Base-by-base conservation (phyloP, 2,888 invertebrate genomes). In the Deilephila porcellus region DNA sequence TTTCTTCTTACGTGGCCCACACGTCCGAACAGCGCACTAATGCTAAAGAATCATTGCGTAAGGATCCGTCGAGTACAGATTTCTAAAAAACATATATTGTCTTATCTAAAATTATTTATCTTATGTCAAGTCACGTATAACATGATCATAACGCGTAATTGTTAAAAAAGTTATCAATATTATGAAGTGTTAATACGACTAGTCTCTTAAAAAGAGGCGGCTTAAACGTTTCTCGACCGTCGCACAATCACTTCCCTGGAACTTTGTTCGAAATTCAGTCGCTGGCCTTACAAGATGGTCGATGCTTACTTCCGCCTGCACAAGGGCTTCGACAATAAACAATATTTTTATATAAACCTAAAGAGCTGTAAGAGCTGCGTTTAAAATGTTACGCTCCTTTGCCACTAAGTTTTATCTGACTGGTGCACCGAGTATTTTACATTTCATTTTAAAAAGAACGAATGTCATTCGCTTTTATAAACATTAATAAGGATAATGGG, bases 1-100 rank as follows among this genome's bases (percentile, higher is more conserved):
- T 67, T 64, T 52, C 52, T 45, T 67, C 67, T 67, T 52, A 52
- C 45, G 64, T 45, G 20, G 37, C 64, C 64, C 20, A 37, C 52
- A 17, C 67, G 45, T 67, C 20, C 14, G 64, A 25, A 20, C 45
- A 20, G 6, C 37, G 37, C n/a, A 45, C 37, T 20, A 64, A 17
- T 45, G 17, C 45, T 25, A 25, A 52, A 20, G 25, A 67, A 25
- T 45, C 37, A 67, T 25, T 25, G 45, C 45, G n/a, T 17, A 45
- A 25, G 20, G 25, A 52, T 52, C 17, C 8, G 45, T 25, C 32
- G 32, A 34, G 2, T 7, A 7, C 5, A 32, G 17, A 34, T 34
- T 32, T 29, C 32, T 25, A 14, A 5, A n/a, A 29, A 60, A 6
- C n/a, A n/a, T 56, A 5, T n/a, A 1, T 17, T 5, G 56, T 56